Evolutionary conservation across 2,797 vertebrate genomes (phyloP).

Genomic region (Halcyon chelicuti): DNA sequence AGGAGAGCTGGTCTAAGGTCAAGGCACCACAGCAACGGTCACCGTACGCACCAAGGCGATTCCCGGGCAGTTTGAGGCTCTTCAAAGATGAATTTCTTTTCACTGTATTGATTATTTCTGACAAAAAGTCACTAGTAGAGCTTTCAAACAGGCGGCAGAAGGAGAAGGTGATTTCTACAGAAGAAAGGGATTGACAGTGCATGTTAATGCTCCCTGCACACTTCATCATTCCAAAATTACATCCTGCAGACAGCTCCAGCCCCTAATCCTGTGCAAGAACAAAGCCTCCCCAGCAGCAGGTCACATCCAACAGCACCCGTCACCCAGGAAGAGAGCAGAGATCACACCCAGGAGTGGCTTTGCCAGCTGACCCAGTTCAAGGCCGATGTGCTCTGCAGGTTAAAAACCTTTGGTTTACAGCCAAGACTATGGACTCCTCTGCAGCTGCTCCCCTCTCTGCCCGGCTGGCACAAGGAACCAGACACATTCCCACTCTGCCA

Average conservation of each 20-base stretch:
- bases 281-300: background rate
- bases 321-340: background rate
- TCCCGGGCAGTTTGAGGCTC: conserved; percentile 87
- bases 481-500: background rate
- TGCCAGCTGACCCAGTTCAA: background rate
- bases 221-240: background rate
- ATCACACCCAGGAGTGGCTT: background rate
- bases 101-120: conserved; percentile 83
- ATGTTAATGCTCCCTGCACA: accelerated
- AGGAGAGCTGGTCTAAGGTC: background rate
- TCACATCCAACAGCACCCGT: background rate
- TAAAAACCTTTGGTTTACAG: background rate
- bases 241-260: background rate
- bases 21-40: background rate
- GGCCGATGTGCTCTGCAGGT: background rate
- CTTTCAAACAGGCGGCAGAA: conserved; percentile 93
- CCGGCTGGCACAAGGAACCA: background rate
- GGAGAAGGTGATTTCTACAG: conserved; percentile 86
- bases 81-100: conserved; percentile 84
- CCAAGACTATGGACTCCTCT: background rate
- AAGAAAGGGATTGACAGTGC: background rate
- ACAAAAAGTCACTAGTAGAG: conserved; percentile 79
- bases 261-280: background rate
- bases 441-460: background rate
- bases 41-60: conserved; percentile 86